Evolutionary conservation across 2,113 vertebrate species (phyloP).

Genomic region (Corythornis vintsioides): DNA sequence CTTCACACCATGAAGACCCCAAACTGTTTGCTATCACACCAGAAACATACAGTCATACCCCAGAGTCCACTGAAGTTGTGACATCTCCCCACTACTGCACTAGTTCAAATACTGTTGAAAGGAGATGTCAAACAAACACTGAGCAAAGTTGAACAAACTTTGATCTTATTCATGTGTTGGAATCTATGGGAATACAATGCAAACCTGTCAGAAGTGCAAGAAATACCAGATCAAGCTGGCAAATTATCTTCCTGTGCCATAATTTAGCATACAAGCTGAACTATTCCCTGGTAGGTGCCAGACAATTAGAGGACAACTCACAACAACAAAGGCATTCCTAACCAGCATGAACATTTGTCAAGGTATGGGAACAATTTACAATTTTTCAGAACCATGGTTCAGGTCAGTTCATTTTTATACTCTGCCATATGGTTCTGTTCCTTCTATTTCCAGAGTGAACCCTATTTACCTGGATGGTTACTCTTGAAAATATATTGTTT

Average conservation of each 20-base stretch:
- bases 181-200: background rate
- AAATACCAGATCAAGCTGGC: background rate
- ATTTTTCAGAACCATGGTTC: conserved; percentile 51
- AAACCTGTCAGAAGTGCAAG: background rate
- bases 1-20: background rate
- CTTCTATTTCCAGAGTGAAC: conserved; percentile 58
- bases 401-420: conserved; percentile 65
- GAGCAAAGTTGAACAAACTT: background rate
- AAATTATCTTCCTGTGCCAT: background rate
- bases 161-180: background rate
- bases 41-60: accelerated
- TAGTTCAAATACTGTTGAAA: background rate
- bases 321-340: conserved; percentile 17
- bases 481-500: conserved; percentile 61
- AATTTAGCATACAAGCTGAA: background rate
- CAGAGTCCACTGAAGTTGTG: background rate
- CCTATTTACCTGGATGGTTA: conserved; percentile 53
- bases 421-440: conserved; percentile 46
- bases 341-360: conserved; percentile 31
- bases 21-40: background rate
- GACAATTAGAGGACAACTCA: conserved; percentile 31
- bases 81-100: background rate
- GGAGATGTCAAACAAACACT: background rate
- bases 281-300: background rate
- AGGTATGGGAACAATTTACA: conserved; percentile 64